phyloP scores from a whole-genome alignment of 2,888 invertebrate genomes.

The Corythucha ciliata region DNA sequence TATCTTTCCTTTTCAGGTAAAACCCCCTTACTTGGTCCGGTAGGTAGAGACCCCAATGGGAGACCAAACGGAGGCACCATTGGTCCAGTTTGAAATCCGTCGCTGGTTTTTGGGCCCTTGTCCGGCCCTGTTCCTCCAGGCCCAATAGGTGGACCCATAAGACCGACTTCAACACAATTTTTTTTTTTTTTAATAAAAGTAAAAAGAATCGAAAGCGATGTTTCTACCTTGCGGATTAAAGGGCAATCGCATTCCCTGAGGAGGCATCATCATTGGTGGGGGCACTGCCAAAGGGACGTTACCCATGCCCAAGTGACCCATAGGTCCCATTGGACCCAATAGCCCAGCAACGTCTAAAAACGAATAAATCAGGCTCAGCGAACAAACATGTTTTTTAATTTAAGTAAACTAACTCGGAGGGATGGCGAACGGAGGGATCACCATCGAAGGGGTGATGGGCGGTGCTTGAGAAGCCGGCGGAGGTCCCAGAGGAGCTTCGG shows the following conservation, averaged over 20 bases:
- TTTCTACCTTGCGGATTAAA: conserved; percentile 30
- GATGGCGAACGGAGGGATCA: conserved; percentile 38
- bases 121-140: too few species aligned
- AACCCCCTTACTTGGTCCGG: too few species aligned
- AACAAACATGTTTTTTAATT: too few species aligned
- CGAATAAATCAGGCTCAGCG: too few species aligned
- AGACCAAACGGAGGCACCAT: too few species aligned
- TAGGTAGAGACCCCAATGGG: too few species aligned
- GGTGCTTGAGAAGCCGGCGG: conserved; percentile 39
- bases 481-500: conserved; percentile 36
- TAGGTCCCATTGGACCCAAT: conserved; percentile 41
- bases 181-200: background rate
- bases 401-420: conserved; percentile 42
- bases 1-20: too few species aligned
- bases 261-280: conserved; percentile 43
- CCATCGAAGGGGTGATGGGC: conserved; percentile 37
- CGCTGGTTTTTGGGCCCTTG: too few species aligned
- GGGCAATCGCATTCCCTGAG: conserved; percentile 37
- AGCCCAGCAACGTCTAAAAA: conserved; percentile 41
- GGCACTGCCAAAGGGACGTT: conserved; percentile 47
- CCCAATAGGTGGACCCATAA: background rate
- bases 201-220: background rate
- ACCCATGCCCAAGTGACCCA: conserved; percentile 44
- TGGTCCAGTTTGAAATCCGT: too few species aligned
- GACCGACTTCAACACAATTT: background rate